Evolutionary conservation across 2,113 vertebrate genomes (phyloP).

Genomic region (Tragelaphus scriptus): DNA sequence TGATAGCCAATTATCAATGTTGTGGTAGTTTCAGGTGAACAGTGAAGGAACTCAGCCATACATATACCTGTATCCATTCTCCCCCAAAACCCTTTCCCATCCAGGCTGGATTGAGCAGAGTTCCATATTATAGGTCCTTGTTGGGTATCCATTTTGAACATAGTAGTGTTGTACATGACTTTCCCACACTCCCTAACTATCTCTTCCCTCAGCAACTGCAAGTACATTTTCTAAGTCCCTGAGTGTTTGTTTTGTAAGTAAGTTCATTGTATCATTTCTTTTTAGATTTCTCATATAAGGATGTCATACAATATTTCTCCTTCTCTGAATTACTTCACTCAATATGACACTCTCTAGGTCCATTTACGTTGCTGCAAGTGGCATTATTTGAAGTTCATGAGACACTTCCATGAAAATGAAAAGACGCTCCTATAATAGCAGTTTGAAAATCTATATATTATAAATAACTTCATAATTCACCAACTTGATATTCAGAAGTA

Average conservation of each 20-base stretch:
- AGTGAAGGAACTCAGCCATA: background rate
- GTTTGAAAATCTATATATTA: background rate
- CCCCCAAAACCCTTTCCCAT: background rate
- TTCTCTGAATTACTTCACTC: background rate
- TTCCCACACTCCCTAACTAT: background rate
- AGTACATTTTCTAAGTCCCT: background rate
- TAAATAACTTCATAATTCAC: background rate
- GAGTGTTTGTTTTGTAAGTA: background rate
- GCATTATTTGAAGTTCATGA: background rate
- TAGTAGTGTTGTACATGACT: background rate
- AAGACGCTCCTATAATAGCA: background rate
- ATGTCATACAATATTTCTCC: background rate
- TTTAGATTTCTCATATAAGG: background rate
- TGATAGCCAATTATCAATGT: background rate
- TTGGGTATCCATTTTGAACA: background rate
- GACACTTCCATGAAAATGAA: background rate
- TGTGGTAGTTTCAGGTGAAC: background rate
- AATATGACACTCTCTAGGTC: background rate
- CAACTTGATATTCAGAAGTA: constrained; percentile 1
- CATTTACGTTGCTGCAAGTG: background rate
- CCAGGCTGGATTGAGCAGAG: background rate
- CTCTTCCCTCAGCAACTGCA: background rate
- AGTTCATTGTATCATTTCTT: background rate
- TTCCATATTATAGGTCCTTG: background rate
- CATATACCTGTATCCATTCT: background rate